Conservation (phyloP, 1,140 invertebrate genomes). For the Chrysoperla carnea region DNA sequence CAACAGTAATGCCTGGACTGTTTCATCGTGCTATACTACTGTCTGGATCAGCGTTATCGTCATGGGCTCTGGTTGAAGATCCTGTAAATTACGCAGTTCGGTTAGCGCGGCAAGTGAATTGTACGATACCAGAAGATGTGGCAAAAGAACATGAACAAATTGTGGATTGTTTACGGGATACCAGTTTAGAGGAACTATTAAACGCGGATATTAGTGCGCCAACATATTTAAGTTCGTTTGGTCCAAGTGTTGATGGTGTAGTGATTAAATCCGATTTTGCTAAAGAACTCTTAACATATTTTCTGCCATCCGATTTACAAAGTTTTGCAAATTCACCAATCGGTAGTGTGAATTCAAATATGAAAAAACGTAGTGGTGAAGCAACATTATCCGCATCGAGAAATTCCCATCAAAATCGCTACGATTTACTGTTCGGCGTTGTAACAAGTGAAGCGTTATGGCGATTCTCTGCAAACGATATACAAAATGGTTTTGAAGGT, state of each 20-base stretch:
- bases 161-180: slow-evolving; percentile 62
- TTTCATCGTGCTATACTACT: slow-evolving; percentile 82
- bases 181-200: slow-evolving; percentile 58
- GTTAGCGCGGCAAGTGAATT: slow-evolving; percentile 72
- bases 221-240: slow-evolving; percentile 69
- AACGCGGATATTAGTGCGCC: slow-evolving; percentile 61
- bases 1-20: slow-evolving; percentile 72
- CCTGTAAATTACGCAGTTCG: slow-evolving; percentile 70
- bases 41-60: slow-evolving; percentile 82
- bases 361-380: slow-evolving; percentile 33
- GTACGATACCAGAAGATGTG: slow-evolving; percentile 60
- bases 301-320: slow-evolving; percentile 45
- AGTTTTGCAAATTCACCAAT: slow-evolving; percentile 31
- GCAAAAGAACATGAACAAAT: slow-evolving; percentile 61
- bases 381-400: slow-evolving; percentile 19
- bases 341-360: slow-evolving; percentile 35
- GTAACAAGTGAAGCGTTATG: slow-evolving; percentile 69
- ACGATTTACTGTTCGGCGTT: slow-evolving; percentile 69
- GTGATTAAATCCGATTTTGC: slow-evolving; percentile 66
- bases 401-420: slow-evolving; percentile 26
- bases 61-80: slow-evolving; percentile 85
- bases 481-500: slow-evolving; percentile 77
- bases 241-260: slow-evolving; percentile 71
- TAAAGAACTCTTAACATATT: slow-evolving; percentile 50
- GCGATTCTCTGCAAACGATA: slow-evolving; percentile 65